phyloP scores from a whole-genome alignment of 2,888 invertebrate species.

The Amphiduros pacificus region DNA sequence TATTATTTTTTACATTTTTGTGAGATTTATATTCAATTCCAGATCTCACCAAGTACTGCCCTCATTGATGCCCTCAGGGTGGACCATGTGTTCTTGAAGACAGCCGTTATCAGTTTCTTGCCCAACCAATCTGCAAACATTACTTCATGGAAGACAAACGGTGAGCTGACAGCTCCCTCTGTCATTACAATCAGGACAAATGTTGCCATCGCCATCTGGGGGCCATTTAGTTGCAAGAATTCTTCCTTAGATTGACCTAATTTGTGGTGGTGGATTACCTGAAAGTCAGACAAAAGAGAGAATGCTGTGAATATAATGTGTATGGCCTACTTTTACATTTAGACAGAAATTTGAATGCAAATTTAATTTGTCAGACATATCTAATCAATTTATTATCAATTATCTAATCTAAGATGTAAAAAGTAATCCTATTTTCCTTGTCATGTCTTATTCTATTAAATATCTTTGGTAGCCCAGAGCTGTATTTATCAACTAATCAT shows the following conservation, averaged over 20 bases:
- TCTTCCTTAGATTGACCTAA: conserved; percentile 56
- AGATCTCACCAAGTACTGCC: conserved; percentile 50
- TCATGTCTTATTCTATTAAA: too few species aligned
- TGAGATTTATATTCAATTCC: neutral
- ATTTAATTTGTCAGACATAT: too few species aligned
- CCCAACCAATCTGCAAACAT: conserved; percentile 57
- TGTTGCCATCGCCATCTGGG: conserved; percentile 45
- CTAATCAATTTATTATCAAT: too few species aligned
- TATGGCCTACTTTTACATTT: too few species aligned
- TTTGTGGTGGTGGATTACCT: conserved; percentile 55
- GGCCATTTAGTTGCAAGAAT: conserved; percentile 53
- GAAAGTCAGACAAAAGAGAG: conserved; percentile 28
- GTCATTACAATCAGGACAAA: conserved; percentile 53
- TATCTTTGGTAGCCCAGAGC: too few species aligned
- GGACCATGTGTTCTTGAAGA: conserved; percentile 54
- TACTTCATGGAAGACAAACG: conserved; percentile 56
- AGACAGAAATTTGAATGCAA: too few species aligned
- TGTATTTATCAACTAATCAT: too few species aligned
- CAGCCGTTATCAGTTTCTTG: conserved; percentile 51
- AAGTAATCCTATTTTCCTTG: too few species aligned
- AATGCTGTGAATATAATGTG: too few species aligned
- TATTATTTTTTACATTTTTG: too few species aligned
- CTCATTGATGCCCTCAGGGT: conserved; percentile 45
- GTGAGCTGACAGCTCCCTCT: conserved; percentile 45
- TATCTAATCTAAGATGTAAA: too few species aligned